Evolutionary conservation across 2,113 vertebrate species (phyloP).

Genomic region (Microcebus tavaratra): DNA sequence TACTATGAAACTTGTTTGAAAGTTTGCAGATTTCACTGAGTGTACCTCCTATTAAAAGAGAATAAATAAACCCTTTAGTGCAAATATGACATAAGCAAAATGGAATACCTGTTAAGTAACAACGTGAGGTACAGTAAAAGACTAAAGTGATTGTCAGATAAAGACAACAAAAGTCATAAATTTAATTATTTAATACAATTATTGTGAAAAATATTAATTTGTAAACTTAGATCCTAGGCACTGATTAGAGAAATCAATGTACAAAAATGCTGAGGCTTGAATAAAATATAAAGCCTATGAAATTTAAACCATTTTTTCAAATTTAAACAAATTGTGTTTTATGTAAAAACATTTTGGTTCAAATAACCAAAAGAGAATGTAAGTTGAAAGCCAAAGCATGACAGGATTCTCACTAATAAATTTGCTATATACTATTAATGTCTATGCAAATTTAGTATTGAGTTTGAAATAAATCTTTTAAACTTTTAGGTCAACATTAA

Average conservation of each 20-base stretch:
- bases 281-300: neutral
- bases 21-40: constrained; percentile 88
- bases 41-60: constrained; percentile 86
- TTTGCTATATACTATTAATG: neutral
- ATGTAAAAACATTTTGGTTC: neutral
- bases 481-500: neutral
- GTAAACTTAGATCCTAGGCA: neutral
- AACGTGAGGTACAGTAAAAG: neutral
- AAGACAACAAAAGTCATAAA: neutral
- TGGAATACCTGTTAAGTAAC: neutral
- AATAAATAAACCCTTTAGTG: constrained; percentile 6
- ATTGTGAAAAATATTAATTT: constrained; percentile 25
- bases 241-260: neutral
- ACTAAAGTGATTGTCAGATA: neutral
- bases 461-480: neutral
- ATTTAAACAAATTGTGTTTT: neutral
- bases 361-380: neutral
- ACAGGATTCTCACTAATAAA: neutral
- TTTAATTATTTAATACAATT: neutral
- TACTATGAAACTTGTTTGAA: constrained; percentile 84
- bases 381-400: neutral
- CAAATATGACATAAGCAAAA: neutral
- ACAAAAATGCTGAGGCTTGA: neutral
- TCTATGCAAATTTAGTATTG: neutral
- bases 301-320: constrained; percentile 6